Evolutionary conservation across 2,113 vertebrate genomes (phyloP).

Genomic region (Pogona vitticeps): DNA sequence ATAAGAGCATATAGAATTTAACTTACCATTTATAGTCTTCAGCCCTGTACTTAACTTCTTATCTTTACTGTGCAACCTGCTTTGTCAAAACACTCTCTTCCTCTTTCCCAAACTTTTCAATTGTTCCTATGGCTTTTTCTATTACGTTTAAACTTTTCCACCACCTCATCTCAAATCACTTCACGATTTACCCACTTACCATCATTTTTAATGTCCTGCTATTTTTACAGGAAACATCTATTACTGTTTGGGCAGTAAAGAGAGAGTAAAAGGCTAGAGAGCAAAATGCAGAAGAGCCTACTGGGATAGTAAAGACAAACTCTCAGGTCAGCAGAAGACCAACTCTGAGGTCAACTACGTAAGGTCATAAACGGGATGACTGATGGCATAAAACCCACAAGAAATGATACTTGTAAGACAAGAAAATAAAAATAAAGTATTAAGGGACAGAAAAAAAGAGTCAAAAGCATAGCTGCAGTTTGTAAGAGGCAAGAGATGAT

Average conservation of each 20-base stretch:
- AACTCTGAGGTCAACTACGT: background rate
- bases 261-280: background rate
- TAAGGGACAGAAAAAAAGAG: background rate
- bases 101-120: background rate
- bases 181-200: background rate
- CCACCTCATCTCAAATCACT: background rate
- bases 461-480: background rate
- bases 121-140: background rate
- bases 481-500: background rate
- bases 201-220: background rate
- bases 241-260: background rate
- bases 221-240: background rate
- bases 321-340: no score
- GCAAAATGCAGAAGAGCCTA: background rate
- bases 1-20: background rate
- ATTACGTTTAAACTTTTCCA: background rate
- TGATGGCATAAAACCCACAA: background rate
- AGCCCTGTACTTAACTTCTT: no score
- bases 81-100: background rate
- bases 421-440: background rate
- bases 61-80: background rate
- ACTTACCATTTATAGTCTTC: no score
- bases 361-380: background rate
- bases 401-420: background rate
- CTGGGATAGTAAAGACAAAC: background rate